Base-by-base conservation (phyloP, 2,888 invertebrate genomes). In the Ennomos erosarius region DNA sequence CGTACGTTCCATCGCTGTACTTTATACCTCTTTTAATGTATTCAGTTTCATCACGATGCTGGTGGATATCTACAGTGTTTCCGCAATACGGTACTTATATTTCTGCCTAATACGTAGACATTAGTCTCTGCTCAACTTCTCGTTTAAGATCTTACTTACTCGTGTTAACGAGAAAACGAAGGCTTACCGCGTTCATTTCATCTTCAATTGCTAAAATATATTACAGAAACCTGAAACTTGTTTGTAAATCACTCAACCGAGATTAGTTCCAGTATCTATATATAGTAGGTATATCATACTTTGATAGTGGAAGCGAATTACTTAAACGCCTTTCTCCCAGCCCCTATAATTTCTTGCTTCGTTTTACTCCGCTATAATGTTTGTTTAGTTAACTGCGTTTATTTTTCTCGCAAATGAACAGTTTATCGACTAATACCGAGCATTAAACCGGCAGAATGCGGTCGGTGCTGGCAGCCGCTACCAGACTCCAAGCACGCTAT, bases 401-500 rank as follows among this genome's bases (percentile, higher is more conserved):
- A 82, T 84, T 85, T 86, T 84, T 85, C 81, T 82, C 79, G 73
- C 75, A 83, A 85, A 81, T 78, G 75, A 78, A 79, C 76, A 78
- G 76, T 81, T 82, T 82, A 84, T 81, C 79, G 72, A 71, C 74
- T 80, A 79, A 81, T 80, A 80, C 75, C 47, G 74, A 76, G 76
- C 77, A 78, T 79, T 82, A 83, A 76, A 73, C 68, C 66, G 62
- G 69, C 71, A 81, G 77, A 83, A 84, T 80, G 82, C 76, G 75
- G 82, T 71, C 77, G 74, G 67, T 61, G 71, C 71, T 60, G 65
- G 73, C 70, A 69, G 67, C 70, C 65, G 62, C 62, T 11, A 16
- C 48, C 38, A 16, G 55, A 62, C 62, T 63, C 67, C 66, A 59
- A 72, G 75, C 85, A 86, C 82, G 84, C 84, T 68, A 85, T 86